Evolutionary conservation across 2,797 vertebrate species (phyloP), one percentile per base, ranked within the genome.

Genomic region (Valencia hispanica): DNA sequence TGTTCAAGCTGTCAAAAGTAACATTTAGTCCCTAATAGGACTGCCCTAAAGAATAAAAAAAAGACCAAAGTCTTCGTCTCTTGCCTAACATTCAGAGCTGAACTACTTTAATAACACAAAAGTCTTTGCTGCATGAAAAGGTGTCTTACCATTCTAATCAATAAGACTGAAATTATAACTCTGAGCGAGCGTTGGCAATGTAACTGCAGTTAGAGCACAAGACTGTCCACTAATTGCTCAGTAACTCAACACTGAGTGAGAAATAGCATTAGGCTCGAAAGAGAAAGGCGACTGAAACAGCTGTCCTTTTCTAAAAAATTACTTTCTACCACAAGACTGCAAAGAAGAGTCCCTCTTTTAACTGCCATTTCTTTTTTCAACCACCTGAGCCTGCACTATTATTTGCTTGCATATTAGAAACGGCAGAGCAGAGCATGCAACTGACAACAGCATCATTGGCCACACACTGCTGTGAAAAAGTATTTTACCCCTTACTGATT

Each of bases 1-100:
- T 85, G 84, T 86, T 88, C 79, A 73, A 78, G 83, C 87, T 89
- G 88, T 92, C 85, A 88, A 34, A 85, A 78, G 73, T 84, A 81
- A 82, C 84, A 84, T 85, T 91, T 82, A 78, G 86, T 76, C 84
- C 78, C 79, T 86, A 90, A 88, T 74, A 72, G 81, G 83, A 51
- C 76, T 72, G 32, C 77, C 68, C 69, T 73, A 47, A 83, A 68
- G 34, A 59, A 59, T 50, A 41, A n/a, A 68, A 30, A 75, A 63
- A 86, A 10, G 25, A 72, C 75, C 11, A 39, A 70, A 79, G 55
- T 80, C 86, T 80, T 86, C 59, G 51, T 48, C 73, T 78, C 1
- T 22, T 53, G 36, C 57, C 77, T 82, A 78, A 77, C 83, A 81
- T 27, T 72, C 53, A 83, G 66, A 32, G 53, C 73, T 66, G 6